Conservation (phyloP, 2,797 vertebrate species). For the Synanceia verrucosa region DNA sequence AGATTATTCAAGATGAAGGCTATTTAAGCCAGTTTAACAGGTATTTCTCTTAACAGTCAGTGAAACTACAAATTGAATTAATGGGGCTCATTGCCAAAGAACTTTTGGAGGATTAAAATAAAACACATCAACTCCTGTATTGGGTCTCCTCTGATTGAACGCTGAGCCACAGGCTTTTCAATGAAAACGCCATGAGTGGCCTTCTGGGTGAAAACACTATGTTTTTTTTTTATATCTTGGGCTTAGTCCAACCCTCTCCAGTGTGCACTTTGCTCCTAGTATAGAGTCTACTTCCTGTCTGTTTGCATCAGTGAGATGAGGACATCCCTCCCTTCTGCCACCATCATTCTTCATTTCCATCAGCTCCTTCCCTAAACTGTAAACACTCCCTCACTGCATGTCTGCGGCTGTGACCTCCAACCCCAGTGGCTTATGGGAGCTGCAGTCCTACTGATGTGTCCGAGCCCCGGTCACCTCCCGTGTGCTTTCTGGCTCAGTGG, state of each 20-base stretch:
- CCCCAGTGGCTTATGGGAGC: conserved; percentile 45
- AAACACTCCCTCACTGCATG: conserved; percentile 44
- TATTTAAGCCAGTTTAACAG: background rate
- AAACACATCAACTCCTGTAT: background rate
- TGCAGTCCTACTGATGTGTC: conserved; percentile 55
- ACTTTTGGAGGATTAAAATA: background rate
- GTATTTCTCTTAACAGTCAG: background rate
- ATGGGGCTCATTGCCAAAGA: background rate
- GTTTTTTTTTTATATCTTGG: conserved; percentile 24
- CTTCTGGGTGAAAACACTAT: conserved; percentile 3
- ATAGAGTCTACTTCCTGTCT: conserved; percentile 30
- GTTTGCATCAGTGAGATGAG: conserved; percentile 28
- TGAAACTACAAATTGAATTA: background rate
- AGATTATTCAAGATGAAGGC: background rate
- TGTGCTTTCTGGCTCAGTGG: conserved; percentile 54
- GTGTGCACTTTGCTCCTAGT: conserved; percentile 15
- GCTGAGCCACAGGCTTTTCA: background rate
- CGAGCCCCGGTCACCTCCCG: conserved; percentile 46
- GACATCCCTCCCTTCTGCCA: conserved; percentile 23
- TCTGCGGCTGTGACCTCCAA: conserved; percentile 42
- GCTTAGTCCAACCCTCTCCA: background rate
- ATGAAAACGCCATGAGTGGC: background rate
- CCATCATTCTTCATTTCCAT: conserved; percentile 55
- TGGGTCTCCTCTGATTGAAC: background rate
- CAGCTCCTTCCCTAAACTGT: conserved; percentile 47